Percentiles rank a stretch among this genome's conserved stretches.
These are phyloP conservation scores for Siniperca knerii DNA, from an alignment of 2,113 vertebrate genomes.

Conservation along the genomic window DNA sequence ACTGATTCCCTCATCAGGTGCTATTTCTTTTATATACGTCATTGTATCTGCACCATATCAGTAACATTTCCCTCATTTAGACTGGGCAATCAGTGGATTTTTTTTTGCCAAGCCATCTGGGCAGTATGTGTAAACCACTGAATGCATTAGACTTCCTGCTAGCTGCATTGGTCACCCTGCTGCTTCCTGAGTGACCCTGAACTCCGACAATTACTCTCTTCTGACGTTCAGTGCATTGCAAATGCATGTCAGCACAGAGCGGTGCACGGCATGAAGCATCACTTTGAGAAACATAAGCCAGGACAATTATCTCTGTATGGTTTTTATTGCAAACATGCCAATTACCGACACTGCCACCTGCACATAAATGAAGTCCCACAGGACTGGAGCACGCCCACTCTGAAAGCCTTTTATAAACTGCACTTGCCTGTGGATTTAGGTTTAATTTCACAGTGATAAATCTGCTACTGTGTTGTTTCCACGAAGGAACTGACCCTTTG, in stretches of 20 bases:
- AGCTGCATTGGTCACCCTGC: conserved; percentile 3
- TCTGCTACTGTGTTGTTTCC: neutral
- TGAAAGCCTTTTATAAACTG: conserved; percentile 12
- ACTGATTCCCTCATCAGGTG: conserved; percentile 5
- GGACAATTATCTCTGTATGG: conserved; percentile 67
- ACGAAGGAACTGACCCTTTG: neutral
- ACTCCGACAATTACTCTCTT: conserved; percentile 35
- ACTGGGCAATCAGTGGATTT: neutral
- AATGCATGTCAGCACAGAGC: conserved; percentile 18
- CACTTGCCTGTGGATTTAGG: conserved; percentile 26
- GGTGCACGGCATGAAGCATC: conserved; percentile 13
- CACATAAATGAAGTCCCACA: conserved; percentile 48
- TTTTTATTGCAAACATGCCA: conserved; percentile 51
- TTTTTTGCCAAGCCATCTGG: conserved; percentile 24
- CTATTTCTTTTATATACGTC: neutral
- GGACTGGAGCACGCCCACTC: conserved; percentile 10
- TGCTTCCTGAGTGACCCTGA: conserved; percentile 53
- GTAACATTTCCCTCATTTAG: neutral
- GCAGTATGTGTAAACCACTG: conserved; percentile 23
- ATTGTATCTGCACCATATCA: neutral
- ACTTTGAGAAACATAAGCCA: conserved; percentile 52
- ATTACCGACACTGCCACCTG: conserved; percentile 51
- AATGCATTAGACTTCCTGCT: conserved; percentile 26
- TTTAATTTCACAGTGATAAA: conserved; percentile 14
- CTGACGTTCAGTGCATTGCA: conserved; percentile 12